Evolutionary conservation across 2,113 vertebrate genomes (phyloP), one percentile per base, ranked within the genome.

Genomic region (Eulacestoma nigropectus): DNA sequence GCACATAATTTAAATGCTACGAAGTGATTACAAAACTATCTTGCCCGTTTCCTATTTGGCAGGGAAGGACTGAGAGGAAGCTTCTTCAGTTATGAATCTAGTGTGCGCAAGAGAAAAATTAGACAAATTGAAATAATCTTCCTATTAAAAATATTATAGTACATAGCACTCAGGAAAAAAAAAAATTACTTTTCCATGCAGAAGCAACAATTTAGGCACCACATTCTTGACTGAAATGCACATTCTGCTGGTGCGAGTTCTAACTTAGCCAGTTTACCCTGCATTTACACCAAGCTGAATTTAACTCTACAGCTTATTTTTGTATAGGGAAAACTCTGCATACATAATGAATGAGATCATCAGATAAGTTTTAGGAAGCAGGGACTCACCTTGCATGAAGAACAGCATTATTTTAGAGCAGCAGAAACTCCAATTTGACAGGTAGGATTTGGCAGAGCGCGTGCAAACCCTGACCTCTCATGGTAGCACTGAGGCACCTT

Each of bases 301-400:
- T 91, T 92, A 89, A 83, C 77, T 29, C 35, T n/a, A 49, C 52
- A 37, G 62, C 44, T 75, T 69, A 50, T 10, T 70, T 93, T 80
- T 84, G 39, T 56, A 41, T 19, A 44, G 76, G 37, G 35, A 30
- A 68, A 79, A 63, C 63, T 94, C 80, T 70, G 73, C 77, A 73
- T 92, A 72, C 27, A 6, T 88, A 87, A 87, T 83, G 21, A 96
- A 73, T 47, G 20, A 91, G 77, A 86, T 96, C 57, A 90, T 92
- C 90, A 96, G 93, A 86, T 80, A 52, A 87, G 62, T 68, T 97
- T 95, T 83, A 94, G 90, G 93, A 96, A 95, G 81, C 35, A 84
- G 50, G 74, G 72, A 92, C 72, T 84, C 55, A 23, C 77, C 96
- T 96, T 93, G 97, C 94, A 95, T 97, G 56, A 93, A 89, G 92